A percentile compares a stretch with the other conserved stretches of the same genome.
These are phyloP conservation scores for Corythornis madagascariensis DNA, from an alignment of 2,113 vertebrate genomes.

Conservation along the genomic window DNA sequence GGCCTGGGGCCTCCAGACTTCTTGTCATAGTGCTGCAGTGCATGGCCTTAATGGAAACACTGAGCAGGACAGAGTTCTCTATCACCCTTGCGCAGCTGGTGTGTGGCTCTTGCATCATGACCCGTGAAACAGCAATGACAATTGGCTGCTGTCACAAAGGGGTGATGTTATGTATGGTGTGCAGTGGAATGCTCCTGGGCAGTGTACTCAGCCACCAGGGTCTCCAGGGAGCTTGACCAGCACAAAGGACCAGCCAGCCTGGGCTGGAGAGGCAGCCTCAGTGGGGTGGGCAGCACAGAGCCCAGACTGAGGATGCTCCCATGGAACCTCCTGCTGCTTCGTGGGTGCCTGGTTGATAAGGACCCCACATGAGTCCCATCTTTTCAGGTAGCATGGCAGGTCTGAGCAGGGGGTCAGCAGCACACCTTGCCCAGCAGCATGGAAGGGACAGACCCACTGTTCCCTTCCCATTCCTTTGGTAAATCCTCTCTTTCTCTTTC, in stretches of 20 bases:
- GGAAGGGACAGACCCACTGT: not conserved
- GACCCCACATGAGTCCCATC: not conserved
- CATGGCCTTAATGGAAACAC: not conserved
- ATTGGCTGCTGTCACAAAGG: conserved; percentile 21
- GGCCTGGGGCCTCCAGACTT: not conserved
- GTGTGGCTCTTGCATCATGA: not conserved
- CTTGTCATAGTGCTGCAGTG: not conserved
- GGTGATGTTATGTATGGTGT: accelerated
- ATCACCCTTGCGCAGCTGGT: not conserved
- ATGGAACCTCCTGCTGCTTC: not conserved
- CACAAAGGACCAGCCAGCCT: not conserved
- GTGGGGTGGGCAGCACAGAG: not conserved
- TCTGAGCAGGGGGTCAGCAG: not conserved
- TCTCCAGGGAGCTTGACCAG: not conserved
- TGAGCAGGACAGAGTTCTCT: conserved; percentile 51
- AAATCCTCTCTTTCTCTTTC: conserved; percentile 62
- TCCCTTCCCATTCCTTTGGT: not conserved
- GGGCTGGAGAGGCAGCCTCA: not conserved
- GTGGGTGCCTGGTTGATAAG: not conserved
- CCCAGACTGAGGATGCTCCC: not conserved
- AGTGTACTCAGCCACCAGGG: not conserved
- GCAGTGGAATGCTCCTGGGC: not conserved
- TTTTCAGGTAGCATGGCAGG: not conserved
- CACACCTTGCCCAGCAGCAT: not conserved
- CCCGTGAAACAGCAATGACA: too few species aligned